These are phyloP conservation scores for Andrena hattorfiana DNA, from an alignment of 2,888 invertebrate genomes.

Conservation along the genomic window DNA sequence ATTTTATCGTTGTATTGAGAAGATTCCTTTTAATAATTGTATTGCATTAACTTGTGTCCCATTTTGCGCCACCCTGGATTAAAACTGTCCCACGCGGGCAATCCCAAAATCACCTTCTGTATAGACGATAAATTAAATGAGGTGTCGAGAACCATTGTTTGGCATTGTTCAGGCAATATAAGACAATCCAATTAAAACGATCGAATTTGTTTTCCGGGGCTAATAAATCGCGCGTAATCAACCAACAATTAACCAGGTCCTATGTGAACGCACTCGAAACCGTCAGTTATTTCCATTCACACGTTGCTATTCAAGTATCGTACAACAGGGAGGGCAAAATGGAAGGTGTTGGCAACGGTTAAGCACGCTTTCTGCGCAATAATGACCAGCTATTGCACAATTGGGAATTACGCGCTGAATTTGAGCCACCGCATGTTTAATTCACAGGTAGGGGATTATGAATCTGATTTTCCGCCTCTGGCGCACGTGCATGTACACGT, in stretches of 20 bases:
- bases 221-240: constrained; percentile 48
- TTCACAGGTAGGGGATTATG: constrained; percentile 55
- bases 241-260: constrained; percentile 47
- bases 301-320: constrained; percentile 54
- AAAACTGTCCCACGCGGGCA: not conserved
- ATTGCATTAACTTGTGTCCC: no score
- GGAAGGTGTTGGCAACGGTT: constrained; percentile 60
- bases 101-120: not conserved
- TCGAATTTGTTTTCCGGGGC: constrained; percentile 27
- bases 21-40: no score
- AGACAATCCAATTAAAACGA: constrained; percentile 28
- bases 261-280: constrained; percentile 25
- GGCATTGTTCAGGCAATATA: constrained; percentile 3
- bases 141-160: not conserved
- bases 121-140: not conserved
- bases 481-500: not conserved
- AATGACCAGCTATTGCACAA: constrained; percentile 61
- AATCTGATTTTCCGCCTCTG: constrained; percentile 50
- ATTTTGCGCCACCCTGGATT: not conserved
- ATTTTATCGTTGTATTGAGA: no score
- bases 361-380: constrained; percentile 61
- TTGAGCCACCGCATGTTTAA: constrained; percentile 59
- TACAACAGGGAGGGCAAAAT: constrained; percentile 39
- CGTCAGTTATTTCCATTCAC: constrained; percentile 57
- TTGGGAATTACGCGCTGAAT: constrained; percentile 62